phyloP scores from a whole-genome alignment of 2,888 invertebrate species.

The Andrena bicolor region DNA sequence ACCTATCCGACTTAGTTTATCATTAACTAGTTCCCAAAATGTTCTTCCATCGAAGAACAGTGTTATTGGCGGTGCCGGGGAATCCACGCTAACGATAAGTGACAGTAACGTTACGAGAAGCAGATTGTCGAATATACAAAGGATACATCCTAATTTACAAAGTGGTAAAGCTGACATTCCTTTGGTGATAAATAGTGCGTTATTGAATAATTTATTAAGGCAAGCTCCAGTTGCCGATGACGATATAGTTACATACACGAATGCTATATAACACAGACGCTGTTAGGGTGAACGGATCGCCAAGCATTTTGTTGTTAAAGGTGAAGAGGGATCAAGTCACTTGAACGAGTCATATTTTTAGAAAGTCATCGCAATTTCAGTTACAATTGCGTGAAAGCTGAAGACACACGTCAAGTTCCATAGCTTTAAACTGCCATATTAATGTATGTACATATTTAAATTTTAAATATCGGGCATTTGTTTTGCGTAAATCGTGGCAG shows the following conservation, averaged over 20 bases:
- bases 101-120: slow-evolving; percentile 64
- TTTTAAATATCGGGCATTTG: slow-evolving; percentile 57
- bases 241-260: slow-evolving; percentile 79
- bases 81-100: slow-evolving; percentile 48
- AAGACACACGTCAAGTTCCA: slow-evolving; percentile 50
- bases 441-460: slow-evolving; percentile 67
- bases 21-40: slow-evolving; percentile 77
- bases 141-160: slow-evolving; percentile 77
- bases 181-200: slow-evolving; percentile 80
- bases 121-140: slow-evolving; percentile 74
- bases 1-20: slow-evolving; percentile 79
- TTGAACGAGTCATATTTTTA: slow-evolving; percentile 11
- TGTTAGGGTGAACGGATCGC: slow-evolving; percentile 78
- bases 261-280: slow-evolving; percentile 76
- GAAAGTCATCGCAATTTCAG: slow-evolving; percentile 6
- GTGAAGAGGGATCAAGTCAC: not conserved
- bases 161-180: slow-evolving; percentile 82
- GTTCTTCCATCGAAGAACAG: slow-evolving; percentile 70
- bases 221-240: slow-evolving; percentile 79
- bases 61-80: slow-evolving; percentile 64
- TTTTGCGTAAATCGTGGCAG: slow-evolving; percentile 52
- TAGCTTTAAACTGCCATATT: slow-evolving; percentile 73
- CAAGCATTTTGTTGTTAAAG: slow-evolving; percentile 34
- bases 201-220: slow-evolving; percentile 79
- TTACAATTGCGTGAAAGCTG: slow-evolving; percentile 2